Conservation (phyloP, 2,113 vertebrate species). For the Terrapene triunguis region DNA sequence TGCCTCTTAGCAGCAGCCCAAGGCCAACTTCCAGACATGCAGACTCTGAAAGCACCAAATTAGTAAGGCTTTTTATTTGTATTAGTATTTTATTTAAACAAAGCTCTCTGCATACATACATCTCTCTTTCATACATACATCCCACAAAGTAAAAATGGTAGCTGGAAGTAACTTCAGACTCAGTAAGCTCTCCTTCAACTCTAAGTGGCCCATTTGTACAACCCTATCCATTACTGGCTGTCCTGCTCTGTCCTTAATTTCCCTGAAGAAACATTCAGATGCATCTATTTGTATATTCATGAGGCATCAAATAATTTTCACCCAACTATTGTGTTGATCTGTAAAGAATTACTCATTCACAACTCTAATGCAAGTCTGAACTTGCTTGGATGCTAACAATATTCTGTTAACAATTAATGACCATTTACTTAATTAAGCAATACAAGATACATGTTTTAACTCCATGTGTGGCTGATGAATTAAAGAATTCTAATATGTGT, state of each 20-base stretch:
- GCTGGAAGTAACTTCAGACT: not conserved
- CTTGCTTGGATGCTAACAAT: not conserved
- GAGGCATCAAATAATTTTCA: conserved; percentile 10
- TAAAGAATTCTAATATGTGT: conserved; percentile 24
- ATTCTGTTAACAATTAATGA: not conserved
- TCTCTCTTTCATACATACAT: not conserved
- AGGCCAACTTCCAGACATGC: not conserved
- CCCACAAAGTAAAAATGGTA: not conserved
- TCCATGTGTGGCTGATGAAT: conserved; percentile 24
- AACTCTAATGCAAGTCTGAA: not conserved
- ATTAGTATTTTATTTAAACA: not conserved
- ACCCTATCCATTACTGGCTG: not conserved
- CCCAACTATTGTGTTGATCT: not conserved
- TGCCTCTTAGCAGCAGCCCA: not conserved
- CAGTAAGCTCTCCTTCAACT: not conserved
- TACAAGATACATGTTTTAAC: conserved; percentile 41
- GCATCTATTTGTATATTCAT: not conserved
- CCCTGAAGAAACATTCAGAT: not conserved
- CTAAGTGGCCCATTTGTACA: not conserved
- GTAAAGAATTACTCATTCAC: not conserved
- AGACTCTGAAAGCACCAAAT: not conserved
- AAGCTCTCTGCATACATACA: not conserved
- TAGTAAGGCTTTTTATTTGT: not conserved
- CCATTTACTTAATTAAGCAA: conserved; percentile 8
- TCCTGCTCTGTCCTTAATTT: not conserved